A percentile compares a stretch with the other conserved stretches of the same genome.
Conservation (phyloP, 1,140 invertebrate genomes). For the Apolygus lucorum region DNA sequence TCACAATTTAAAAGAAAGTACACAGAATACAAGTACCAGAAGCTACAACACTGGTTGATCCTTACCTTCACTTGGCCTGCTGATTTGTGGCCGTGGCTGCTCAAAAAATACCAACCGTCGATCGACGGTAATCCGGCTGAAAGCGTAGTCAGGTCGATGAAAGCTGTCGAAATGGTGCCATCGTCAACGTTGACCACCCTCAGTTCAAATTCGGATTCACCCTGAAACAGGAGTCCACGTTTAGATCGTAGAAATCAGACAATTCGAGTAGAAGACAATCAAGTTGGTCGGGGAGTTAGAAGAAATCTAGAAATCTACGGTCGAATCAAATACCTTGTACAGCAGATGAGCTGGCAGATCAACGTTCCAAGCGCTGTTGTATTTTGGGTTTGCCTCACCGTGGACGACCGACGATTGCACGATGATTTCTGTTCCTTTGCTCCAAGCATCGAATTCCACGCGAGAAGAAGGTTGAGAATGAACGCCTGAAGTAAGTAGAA, state of each 20-base stretch:
- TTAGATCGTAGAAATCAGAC: too few relatives aligned
- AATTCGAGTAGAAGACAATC: too few relatives aligned
- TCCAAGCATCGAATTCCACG: conserved; percentile 2
- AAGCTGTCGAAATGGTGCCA: not conserved
- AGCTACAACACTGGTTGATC: too few relatives aligned
- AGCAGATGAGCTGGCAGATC: not conserved
- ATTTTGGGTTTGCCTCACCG: not conserved
- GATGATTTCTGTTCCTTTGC: not conserved
- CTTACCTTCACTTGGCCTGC: conserved; percentile 3
- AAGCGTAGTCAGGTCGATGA: conserved; percentile 4
- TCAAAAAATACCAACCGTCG: not conserved
- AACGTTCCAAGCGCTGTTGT: conserved; percentile 2
- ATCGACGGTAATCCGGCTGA: not conserved
- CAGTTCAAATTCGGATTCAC: not conserved
- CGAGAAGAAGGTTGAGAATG: not conserved
- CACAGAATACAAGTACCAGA: too few relatives aligned
- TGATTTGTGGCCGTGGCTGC: conserved; percentile 1
- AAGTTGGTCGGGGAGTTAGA: too few relatives aligned
- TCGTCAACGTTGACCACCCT: conserved; percentile 7
- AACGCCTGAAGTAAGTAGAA: not conserved
- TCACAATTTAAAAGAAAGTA: too few relatives aligned
- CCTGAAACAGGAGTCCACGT: too few relatives aligned
- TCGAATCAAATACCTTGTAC: not conserved
- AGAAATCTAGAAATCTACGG: not conserved
- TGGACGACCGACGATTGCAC: not conserved